These are phyloP conservation scores for Agrilus mali DNA, from an alignment of 2,888 invertebrate species.

Conservation along the genomic window DNA sequence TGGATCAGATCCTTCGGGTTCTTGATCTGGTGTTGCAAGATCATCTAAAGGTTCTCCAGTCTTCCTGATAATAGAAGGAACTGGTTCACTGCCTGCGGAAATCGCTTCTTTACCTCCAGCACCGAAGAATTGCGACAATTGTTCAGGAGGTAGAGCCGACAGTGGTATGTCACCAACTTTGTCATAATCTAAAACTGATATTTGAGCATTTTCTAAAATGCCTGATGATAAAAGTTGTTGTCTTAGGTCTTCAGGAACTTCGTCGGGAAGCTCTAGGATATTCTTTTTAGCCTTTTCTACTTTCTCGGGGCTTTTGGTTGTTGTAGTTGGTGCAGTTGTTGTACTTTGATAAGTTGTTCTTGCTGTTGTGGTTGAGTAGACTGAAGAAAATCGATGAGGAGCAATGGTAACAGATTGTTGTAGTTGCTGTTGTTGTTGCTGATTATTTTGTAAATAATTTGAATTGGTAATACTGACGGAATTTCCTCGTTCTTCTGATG, in stretches of 20 bases:
- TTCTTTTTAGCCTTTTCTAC: slow-evolving; percentile 42
- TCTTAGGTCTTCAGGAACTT: slow-evolving; percentile 77
- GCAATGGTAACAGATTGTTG: too few relatives aligned
- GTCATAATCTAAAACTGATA: slow-evolving; percentile 77
- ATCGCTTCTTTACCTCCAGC: slow-evolving; percentile 70
- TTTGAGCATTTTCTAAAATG: slow-evolving; percentile 76
- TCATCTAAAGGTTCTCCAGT: slow-evolving; percentile 44
- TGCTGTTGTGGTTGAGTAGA: slow-evolving; percentile 22
- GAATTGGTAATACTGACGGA: too few relatives aligned
- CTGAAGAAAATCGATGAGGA: slow-evolving; percentile 32
- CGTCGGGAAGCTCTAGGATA: slow-evolving; percentile 56
- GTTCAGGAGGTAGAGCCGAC: slow-evolving; percentile 73
- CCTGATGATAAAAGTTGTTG: slow-evolving; percentile 74
- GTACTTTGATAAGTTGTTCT: slow-evolving; percentile 40
- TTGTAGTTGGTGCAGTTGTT: slow-evolving; percentile 33
- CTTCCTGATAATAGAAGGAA: slow-evolving; percentile 51
- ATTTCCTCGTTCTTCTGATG: neutral
- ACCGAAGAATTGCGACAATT: slow-evolving; percentile 73
- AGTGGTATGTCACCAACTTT: slow-evolving; percentile 77
- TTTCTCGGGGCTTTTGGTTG: slow-evolving; percentile 19
- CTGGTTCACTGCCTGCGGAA: slow-evolving; percentile 48
- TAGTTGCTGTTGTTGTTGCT: too few relatives aligned
- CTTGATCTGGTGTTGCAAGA: slow-evolving; percentile 34
- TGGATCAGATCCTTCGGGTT: slow-evolving; percentile 46
- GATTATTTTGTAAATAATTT: too few relatives aligned